phyloP scores from a whole-genome alignment of 2,797 vertebrate species.

The Melanotaenia maccullochi region DNA sequence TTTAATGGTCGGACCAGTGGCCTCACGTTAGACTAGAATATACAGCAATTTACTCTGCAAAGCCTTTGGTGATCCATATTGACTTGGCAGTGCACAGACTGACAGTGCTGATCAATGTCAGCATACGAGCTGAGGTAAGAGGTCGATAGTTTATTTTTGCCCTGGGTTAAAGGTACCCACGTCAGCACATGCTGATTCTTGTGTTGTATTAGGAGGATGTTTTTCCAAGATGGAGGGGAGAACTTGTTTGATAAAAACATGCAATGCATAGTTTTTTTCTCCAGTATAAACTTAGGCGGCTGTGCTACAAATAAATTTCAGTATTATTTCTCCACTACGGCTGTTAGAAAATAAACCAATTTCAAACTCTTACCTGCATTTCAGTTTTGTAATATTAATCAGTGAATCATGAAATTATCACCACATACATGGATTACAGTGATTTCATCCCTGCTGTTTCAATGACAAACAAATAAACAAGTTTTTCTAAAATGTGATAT shows the following conservation, averaged over 20 bases:
- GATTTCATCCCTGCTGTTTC: background rate
- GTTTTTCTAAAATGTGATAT: background rate
- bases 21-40: background rate
- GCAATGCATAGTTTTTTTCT: background rate
- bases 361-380: too few species aligned
- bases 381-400: slow-evolving; percentile 6
- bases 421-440: background rate
- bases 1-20: background rate
- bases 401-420: slow-evolving; percentile 1
- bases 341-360: too few species aligned
- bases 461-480: background rate
- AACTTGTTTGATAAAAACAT: background rate
- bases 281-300: background rate
- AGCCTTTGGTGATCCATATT: background rate
- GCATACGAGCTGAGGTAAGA: background rate
- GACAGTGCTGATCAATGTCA: slow-evolving; percentile 36
- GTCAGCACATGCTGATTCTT: slow-evolving; percentile 3
- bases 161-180: background rate
- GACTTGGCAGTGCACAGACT: background rate
- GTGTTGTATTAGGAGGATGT: too few species aligned
- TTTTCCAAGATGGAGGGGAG: too few species aligned
- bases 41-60: background rate
- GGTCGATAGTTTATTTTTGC: slow-evolving; percentile 15
- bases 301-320: background rate
- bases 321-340: too few species aligned